Conservation (phyloP, 2,113 vertebrate genomes). For the Stegostoma tigrinum region DNA sequence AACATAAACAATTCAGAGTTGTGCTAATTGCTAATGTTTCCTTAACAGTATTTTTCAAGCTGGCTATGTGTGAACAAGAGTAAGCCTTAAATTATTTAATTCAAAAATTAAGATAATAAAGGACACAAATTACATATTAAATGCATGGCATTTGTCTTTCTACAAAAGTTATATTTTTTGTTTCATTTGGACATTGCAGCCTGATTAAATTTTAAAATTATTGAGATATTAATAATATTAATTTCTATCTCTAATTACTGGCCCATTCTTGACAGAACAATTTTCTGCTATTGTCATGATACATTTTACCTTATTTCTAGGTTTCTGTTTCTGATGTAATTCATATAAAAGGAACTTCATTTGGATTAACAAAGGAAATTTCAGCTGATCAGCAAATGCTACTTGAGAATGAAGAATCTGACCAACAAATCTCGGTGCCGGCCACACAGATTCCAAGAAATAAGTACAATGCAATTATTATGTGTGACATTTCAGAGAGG, state of each 20-base stretch:
- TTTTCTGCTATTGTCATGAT: background rate
- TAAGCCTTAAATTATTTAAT: background rate
- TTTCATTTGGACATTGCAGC: background rate
- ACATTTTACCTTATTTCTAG: constrained; percentile 45
- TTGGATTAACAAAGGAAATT: constrained; percentile 8
- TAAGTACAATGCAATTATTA: constrained; percentile 47
- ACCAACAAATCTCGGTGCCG: constrained; percentile 42
- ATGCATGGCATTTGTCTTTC: background rate
- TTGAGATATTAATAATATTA: background rate
- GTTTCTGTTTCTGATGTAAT: constrained; percentile 47
- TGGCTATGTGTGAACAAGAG: background rate
- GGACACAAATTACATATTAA: background rate
- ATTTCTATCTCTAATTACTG: background rate
- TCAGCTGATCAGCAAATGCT: constrained; percentile 39
- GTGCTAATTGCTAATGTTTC: background rate
- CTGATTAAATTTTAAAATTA: background rate
- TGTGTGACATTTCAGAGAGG: background rate
- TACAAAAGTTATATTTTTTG: background rate
- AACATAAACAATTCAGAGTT: background rate
- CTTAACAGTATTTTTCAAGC: background rate
- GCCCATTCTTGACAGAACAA: background rate
- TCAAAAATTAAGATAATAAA: background rate
- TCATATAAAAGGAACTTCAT: constrained; percentile 49
- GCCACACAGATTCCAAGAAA: constrained; percentile 45
- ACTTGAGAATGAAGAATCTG: background rate